Evolutionary conservation across 2,113 vertebrate genomes (phyloP).

Genomic region (Cyphomyrus plagiostoma): DNA sequence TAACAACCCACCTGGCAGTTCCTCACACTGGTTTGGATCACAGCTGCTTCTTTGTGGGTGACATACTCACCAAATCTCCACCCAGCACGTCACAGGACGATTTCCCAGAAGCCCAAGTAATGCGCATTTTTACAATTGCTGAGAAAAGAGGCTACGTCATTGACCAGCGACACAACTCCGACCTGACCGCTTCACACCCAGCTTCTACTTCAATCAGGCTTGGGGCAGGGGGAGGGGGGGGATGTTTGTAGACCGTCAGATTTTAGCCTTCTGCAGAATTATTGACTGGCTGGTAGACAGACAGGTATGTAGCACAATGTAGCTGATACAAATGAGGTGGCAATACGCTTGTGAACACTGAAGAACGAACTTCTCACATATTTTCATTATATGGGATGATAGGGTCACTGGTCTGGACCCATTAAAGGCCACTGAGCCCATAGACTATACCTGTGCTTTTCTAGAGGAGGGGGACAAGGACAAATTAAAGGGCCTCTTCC

Average conservation of each 20-base stretch:
- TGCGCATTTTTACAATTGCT: not conserved
- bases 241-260: not conserved
- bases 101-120: not conserved
- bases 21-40: not conserved
- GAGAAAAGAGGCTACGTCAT: not conserved
- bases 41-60: not conserved
- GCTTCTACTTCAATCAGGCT: not conserved
- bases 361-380: not conserved
- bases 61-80: not conserved
- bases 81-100: not conserved
- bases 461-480: not conserved
- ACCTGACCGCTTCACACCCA: not conserved
- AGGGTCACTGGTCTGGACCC: not conserved
- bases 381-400: not conserved
- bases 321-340: not conserved
- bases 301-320: not conserved
- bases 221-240: not conserved
- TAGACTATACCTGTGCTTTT: not conserved
- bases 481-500: not conserved
- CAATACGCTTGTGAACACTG: not conserved
- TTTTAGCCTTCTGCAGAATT: not conserved
- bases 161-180: not conserved
- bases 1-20: not conserved
- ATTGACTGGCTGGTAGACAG: not conserved
- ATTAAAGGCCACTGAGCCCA: not conserved